Evolutionary conservation across 2,888 invertebrate genomes (phyloP).

Genomic region (Notodromas monacha): DNA sequence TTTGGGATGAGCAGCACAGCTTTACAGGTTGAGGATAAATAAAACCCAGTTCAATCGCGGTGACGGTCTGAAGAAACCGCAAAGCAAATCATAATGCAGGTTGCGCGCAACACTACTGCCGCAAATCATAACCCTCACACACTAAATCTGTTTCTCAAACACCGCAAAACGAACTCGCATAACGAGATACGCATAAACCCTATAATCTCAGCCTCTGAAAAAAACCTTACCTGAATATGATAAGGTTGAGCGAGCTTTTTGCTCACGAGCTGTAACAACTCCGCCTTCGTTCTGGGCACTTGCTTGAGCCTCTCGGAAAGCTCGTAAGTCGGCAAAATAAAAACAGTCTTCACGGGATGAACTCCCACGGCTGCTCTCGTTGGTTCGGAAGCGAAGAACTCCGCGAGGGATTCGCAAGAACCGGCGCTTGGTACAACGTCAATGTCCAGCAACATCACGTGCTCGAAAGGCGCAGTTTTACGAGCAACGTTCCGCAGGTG

Average conservation of each 20-base stretch:
- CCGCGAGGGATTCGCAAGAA: conserved; percentile 32
- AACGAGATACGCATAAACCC: too few relatives aligned
- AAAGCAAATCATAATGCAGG: too few relatives aligned
- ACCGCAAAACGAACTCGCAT: too few relatives aligned
- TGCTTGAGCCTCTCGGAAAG: conserved; percentile 33
- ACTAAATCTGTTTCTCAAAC: too few relatives aligned
- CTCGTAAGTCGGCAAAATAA: conserved; percentile 65
- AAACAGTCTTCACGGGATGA: conserved; percentile 39
- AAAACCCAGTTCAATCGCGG: too few relatives aligned
- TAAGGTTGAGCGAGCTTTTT: conserved; percentile 56
- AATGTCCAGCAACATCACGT: conserved; percentile 52
- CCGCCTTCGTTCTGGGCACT: conserved; percentile 47
- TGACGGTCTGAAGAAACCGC: too few relatives aligned
- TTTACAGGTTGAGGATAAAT: too few relatives aligned
- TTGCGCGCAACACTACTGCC: too few relatives aligned
- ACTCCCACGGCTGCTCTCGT: conserved; percentile 8
- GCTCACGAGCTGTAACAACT: conserved; percentile 34
- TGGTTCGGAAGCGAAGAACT: conserved; percentile 23
- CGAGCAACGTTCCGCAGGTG: conserved; percentile 54
- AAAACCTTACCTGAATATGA: too few relatives aligned
- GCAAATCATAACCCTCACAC: too few relatives aligned
- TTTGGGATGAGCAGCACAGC: too few relatives aligned
- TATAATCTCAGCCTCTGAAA: too few relatives aligned
- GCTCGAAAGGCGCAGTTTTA: conserved; percentile 36
- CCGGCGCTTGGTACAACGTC: conserved; percentile 49